Base-by-base conservation (phyloP, 2,113 vertebrate genomes). In the Leucoraja erinaceus region DNA sequence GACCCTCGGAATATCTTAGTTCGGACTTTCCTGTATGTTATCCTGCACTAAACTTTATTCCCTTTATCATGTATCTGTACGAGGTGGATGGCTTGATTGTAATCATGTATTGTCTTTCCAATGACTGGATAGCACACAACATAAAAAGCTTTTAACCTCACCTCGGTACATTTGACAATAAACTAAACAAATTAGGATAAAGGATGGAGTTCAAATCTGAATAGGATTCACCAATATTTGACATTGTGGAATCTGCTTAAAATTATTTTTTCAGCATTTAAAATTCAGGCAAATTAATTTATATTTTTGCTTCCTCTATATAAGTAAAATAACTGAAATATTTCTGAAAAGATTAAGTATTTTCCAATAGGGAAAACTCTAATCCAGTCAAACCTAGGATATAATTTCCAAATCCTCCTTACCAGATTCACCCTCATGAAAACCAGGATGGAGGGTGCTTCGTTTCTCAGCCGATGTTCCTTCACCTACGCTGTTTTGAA, bases 401-500 rank as follows among this genome's bases (percentile, higher is more conserved):
- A 63, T 31, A 31, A 31, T 31, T 61, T 61, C 54, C 54, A 54
- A 22, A 61, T 28, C 54, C 59, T 88, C 78, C 97, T 96, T 94
- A 99, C 99, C 97, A 0, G 97, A 98, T 93, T 98, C 98, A 0
- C 95, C 93, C 2, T 99, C 98, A 6, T 98, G 98, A 94, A 98
- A 97, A 93, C 99, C 98, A 0, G 98, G 99, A 9, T 98, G 97
- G 77, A 98, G 93, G 93, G 97, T 95, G 0, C 97, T 98, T 93
- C 96, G 95, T 93, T 97, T 97, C 92, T 96, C 97, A 94, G 96
- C 95, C 0, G 96, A 95, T 20, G 95, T 95, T 25, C 94, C 83
- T 94, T 99, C 98, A 0, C 96, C 96, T 18, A 96, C 94, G 63
- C 97, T 99, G 95, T 97, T 97, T 14, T 54, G 90, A 91, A 91